Conservation (phyloP, 2,113 vertebrate species). For the Anoplopoma fimbria region DNA sequence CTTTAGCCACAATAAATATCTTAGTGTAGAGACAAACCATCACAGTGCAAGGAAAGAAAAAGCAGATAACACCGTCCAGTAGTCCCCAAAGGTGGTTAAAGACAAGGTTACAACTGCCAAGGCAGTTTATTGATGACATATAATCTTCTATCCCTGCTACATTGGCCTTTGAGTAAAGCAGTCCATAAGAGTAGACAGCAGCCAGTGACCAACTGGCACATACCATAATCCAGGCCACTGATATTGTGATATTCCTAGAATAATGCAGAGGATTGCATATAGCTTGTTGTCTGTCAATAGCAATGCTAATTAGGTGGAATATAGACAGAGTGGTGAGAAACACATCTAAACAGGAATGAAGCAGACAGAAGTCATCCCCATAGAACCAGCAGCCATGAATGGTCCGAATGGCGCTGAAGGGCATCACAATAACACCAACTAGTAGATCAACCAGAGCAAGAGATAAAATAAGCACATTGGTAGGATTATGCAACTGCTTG, state of each 20-base stretch:
- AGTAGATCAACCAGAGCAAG: conserved; percentile 72
- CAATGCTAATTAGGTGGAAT: conserved; percentile 71
- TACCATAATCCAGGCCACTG: conserved; percentile 39
- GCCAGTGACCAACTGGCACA: conserved; percentile 17
- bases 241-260: conserved; percentile 12
- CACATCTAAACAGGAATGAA: conserved; percentile 68
- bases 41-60: conserved; percentile 17
- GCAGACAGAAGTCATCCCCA: conserved; percentile 64
- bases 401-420: conserved; percentile 63
- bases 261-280: conserved; percentile 37
- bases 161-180: conserved; percentile 14
- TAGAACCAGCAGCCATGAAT: conserved; percentile 74
- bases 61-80: conserved; percentile 1
- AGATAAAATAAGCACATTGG: conserved; percentile 73
- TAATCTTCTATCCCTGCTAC: conserved; percentile 12
- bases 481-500: conserved; percentile 76
- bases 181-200: conserved; percentile 19
- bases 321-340: conserved; percentile 69
- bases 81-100: conserved; percentile 19
- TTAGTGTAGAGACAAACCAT: conserved; percentile 30
- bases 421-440: conserved; percentile 50
- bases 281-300: conserved; percentile 54
- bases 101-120: conserved; percentile 27
- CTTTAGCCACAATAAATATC: conserved; percentile 24
- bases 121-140: neutral